phyloP scores from a whole-genome alignment of 1,140 invertebrate genomes.

The Pristionchus pacificus region DNA sequence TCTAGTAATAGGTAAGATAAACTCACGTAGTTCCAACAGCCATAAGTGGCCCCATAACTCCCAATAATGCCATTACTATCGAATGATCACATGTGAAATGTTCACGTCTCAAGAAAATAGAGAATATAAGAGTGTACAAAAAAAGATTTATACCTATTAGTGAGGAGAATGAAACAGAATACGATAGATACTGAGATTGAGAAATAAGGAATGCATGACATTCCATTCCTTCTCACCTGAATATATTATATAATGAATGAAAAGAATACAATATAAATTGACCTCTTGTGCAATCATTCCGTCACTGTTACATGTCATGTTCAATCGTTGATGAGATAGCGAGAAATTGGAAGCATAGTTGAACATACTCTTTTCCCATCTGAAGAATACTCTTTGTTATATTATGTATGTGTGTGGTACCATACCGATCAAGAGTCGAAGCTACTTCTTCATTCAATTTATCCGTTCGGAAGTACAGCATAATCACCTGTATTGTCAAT shows the following conservation, averaged over 20 bases:
- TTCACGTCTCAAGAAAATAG: constrained; percentile 5
- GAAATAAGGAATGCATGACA: constrained; percentile 37
- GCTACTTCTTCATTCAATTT: constrained; percentile 28
- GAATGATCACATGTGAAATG: constrained; percentile 25
- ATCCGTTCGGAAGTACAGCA: constrained; percentile 41
- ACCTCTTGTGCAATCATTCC: constrained; percentile 37
- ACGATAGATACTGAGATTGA: constrained; percentile 27
- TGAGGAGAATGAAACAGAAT: constrained; percentile 35
- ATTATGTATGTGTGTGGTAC: neutral
- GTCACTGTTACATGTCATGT: constrained; percentile 36
- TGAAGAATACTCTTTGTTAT: constrained; percentile 3
- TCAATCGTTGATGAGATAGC: constrained; percentile 27
- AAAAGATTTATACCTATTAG: constrained; percentile 2
- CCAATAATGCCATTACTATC: constrained; percentile 31
- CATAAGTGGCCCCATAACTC: constrained; percentile 37
- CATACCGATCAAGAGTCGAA: constrained; percentile 19
- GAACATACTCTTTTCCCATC: constrained; percentile 30
- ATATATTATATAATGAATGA: too few species aligned
- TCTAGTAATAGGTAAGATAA: neutral
- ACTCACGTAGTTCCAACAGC: constrained; percentile 25
- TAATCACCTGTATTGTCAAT: constrained; percentile 28
- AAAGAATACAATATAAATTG: constrained; percentile 5
- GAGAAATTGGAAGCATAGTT: constrained; percentile 28
- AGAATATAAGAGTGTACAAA: neutral
- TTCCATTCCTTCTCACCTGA: constrained; percentile 35